phyloP scores from a whole-genome alignment of 2,888 invertebrate species.

The Microctonus brassicae region DNA sequence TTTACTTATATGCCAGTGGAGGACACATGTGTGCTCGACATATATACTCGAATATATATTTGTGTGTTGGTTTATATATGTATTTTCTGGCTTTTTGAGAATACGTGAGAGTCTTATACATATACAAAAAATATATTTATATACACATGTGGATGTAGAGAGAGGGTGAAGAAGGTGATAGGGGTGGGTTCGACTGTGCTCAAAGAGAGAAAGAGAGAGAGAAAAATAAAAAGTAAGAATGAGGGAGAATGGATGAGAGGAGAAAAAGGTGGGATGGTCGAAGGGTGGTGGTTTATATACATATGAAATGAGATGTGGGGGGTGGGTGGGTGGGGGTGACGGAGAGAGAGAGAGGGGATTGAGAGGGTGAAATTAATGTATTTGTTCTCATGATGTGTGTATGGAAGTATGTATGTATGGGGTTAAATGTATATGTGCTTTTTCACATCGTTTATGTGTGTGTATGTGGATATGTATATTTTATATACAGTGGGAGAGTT shows the following conservation, averaged over 20 bases:
- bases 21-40: slow-evolving; percentile 43
- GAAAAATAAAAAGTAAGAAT: neutral
- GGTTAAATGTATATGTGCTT: slow-evolving; percentile 53
- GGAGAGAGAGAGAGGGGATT: slow-evolving; percentile 38
- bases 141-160: slow-evolving; percentile 22
- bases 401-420: no score
- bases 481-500: no score
- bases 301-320: slow-evolving; percentile 22
- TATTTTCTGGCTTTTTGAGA: slow-evolving; percentile 36
- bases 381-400: slow-evolving; percentile 68
- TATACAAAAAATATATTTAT: no score
- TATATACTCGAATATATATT: slow-evolving; percentile 40
- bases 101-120: slow-evolving; percentile 32
- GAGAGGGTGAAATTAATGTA: slow-evolving; percentile 66
- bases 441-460: no score
- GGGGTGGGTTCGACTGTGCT: slow-evolving; percentile 26
- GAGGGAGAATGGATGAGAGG: neutral
- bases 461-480: no score
- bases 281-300: slow-evolving; percentile 20
- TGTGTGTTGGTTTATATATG: no score
- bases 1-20: slow-evolving; percentile 64
- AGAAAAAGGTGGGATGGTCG: slow-evolving; percentile 21
- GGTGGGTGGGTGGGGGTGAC: no score
- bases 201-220: neutral
- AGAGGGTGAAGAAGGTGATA: slow-evolving; percentile 23